Evolutionary conservation across 2,888 invertebrate species (phyloP).

Genomic region (Yponomeuta sedellus): DNA sequence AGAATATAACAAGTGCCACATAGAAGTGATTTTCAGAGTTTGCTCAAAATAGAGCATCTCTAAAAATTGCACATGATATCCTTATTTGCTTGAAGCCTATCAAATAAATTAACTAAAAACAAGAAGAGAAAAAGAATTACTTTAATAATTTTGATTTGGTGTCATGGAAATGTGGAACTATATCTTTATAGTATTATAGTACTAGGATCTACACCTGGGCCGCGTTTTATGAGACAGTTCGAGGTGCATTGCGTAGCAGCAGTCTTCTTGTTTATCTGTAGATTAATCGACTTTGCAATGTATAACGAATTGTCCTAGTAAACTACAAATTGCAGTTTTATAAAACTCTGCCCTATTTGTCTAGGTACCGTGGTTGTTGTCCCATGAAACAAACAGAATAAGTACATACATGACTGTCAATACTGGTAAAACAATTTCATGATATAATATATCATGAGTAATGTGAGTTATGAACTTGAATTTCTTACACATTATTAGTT

Average conservation of each 20-base stretch:
- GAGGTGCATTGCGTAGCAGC: no score
- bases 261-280: no score
- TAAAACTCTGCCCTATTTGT: no score
- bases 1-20: constrained; percentile 65
- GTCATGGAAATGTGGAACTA: no score
- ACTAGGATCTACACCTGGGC: no score
- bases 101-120: constrained; percentile 8
- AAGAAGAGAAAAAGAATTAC: no score
- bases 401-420: neutral
- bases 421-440: constrained; percentile 1
- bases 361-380: neutral
- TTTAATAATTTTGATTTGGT: no score
- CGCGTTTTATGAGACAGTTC: no score
- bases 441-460: neutral
- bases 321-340: no score
- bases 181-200: no score
- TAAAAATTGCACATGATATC: constrained; percentile 9
- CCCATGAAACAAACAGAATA: neutral
- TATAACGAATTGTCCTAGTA: no score
- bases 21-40: constrained; percentile 27
- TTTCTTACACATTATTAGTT: neutral
- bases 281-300: no score
- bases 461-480: neutral
- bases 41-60: neutral
- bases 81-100: neutral